phyloP scores from a whole-genome alignment of 2,797 vertebrate species.

The Sebastes hubbsi region DNA sequence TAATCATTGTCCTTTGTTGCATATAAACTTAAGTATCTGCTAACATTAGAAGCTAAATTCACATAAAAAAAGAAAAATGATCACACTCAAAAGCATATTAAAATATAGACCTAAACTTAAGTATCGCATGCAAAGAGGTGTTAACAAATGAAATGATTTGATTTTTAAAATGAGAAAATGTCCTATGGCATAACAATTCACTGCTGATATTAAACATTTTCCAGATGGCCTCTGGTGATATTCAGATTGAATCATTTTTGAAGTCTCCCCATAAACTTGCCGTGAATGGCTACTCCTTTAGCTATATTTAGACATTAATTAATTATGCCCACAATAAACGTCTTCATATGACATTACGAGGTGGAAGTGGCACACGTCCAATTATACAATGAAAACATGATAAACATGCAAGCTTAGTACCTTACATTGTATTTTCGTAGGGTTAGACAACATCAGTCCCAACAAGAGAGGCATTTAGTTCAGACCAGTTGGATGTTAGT shows the following conservation, averaged over 20 bases:
- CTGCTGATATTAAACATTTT: neutral
- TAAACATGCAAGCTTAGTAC: neutral
- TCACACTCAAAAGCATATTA: neutral
- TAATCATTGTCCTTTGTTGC: neutral
- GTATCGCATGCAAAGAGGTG: constrained; percentile 1
- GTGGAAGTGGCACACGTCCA: neutral
- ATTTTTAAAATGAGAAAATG: neutral
- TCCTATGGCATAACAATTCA: neutral
- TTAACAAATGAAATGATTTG: neutral
- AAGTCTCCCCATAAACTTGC: neutral
- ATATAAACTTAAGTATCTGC: neutral
- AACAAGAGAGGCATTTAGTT: neutral
- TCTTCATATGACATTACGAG: neutral
- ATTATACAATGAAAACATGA: neutral
- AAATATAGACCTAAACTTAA: neutral
- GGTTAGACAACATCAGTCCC: neutral
- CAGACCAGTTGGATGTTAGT: neutral
- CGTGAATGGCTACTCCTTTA: neutral
- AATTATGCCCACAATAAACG: neutral
- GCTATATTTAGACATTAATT: neutral
- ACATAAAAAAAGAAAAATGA: neutral
- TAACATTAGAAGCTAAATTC: neutral
- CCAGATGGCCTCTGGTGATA: neutral
- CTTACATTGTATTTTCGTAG: neutral
- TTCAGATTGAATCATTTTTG: neutral